These are phyloP conservation scores for Xyrauchen texanus DNA, from an alignment of 2,113 vertebrate genomes.

Conservation along the genomic window DNA sequence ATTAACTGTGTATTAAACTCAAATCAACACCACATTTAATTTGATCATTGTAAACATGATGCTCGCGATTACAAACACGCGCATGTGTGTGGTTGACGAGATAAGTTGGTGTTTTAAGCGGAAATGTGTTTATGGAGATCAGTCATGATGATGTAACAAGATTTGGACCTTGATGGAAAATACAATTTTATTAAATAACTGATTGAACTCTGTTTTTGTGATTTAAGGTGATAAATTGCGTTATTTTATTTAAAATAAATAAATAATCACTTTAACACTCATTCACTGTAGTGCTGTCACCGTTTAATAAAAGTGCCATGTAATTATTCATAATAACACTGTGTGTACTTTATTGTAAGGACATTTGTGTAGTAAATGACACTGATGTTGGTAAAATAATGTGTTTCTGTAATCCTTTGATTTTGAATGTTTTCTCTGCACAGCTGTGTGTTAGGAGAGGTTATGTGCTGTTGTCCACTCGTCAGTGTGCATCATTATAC, in stretches of 20 bases:
- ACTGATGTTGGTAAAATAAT: no score
- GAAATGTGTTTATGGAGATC: background rate
- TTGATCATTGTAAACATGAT: background rate
- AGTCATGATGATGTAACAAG: conserved; percentile 33
- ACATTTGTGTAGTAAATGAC: no score
- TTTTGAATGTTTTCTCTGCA: conserved; percentile 34
- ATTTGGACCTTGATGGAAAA: background rate
- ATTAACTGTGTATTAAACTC: background rate
- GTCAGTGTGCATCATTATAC: conserved; percentile 61
- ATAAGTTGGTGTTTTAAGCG: background rate
- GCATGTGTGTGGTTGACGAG: background rate
- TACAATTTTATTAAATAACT: background rate
- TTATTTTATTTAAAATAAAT: background rate
- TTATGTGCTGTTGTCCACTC: conserved; percentile 67
- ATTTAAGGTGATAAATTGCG: background rate
- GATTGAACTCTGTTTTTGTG: background rate
- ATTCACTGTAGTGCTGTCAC: no score
- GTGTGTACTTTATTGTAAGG: no score
- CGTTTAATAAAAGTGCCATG: no score
- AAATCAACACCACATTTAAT: no score
- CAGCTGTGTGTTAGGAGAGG: conserved; percentile 80
- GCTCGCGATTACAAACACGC: background rate
- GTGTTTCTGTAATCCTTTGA: no score
- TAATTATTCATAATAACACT: background rate
- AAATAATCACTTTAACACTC: no score